Percentiles rank a stretch among this genome's conserved stretches.
Evolutionary conservation across 2,113 vertebrate species (phyloP).

Genomic region (Accipiter cooperii): DNA sequence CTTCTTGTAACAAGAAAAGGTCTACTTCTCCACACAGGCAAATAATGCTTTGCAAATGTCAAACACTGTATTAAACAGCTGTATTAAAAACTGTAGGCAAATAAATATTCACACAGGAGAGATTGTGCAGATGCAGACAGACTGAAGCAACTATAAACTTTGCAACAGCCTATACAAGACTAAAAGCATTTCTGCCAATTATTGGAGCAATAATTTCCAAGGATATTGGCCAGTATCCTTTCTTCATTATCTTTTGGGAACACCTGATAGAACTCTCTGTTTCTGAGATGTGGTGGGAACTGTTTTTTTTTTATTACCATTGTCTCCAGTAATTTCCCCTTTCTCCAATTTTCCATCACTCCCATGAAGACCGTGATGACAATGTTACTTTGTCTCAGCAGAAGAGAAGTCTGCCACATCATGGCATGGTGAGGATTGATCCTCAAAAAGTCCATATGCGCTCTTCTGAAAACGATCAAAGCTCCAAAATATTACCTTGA

Average conservation of each 20-base stretch:
- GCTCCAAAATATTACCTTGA: neutral
- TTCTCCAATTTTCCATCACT: neutral
- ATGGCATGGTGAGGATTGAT: neutral
- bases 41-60: neutral
- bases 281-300: neutral
- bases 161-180: neutral
- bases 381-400: neutral
- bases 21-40: neutral
- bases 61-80: neutral
- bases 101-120: neutral
- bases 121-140: neutral
- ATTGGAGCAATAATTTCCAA: neutral
- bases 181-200: neutral
- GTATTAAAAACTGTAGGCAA: neutral
- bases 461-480: neutral
- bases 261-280: neutral
- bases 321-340: neutral
- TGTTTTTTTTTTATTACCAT: neutral
- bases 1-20: neutral
- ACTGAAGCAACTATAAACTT: neutral
- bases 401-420: neutral
- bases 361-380: neutral
- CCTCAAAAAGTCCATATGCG: neutral
- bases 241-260: neutral
- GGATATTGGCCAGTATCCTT: neutral